Evolutionary conservation across 1,140 invertebrate genomes (phyloP).

Genomic region (Macrostomum lignano): DNA sequence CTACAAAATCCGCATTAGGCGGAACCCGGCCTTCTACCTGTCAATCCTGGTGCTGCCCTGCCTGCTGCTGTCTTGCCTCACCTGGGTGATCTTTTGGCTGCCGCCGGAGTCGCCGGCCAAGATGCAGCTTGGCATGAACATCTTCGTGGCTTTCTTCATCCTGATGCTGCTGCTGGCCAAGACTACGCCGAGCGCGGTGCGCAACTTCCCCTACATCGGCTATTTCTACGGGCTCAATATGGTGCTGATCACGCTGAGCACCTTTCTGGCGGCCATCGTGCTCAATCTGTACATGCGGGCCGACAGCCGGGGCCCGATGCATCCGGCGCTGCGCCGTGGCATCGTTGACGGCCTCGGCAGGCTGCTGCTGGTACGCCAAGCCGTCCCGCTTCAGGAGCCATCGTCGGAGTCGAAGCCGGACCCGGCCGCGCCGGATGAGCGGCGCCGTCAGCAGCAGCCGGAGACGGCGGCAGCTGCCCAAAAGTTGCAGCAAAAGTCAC

Average conservation of each 20-base stretch:
- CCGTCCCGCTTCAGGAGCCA: too few relatives aligned
- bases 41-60: conserved; percentile 8
- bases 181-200: conserved; percentile 7
- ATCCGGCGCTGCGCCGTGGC: too few relatives aligned
- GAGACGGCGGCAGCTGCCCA: too few relatives aligned
- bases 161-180: conserved; percentile 20
- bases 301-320: too few relatives aligned
- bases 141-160: conserved; percentile 6
- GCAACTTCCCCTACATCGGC: conserved; percentile 7
- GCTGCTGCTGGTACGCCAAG: too few relatives aligned
- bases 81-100: conserved; percentile 9
- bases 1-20: conserved; percentile 3
- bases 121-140: conserved; percentile 7
- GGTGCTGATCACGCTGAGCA: conserved; percentile 12
- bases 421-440: too few relatives aligned
- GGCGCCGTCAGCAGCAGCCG: too few relatives aligned
- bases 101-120: conserved; percentile 9
- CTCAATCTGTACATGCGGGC: conserved; percentile 9
- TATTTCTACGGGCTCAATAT: conserved; percentile 12
- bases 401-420: too few relatives aligned
- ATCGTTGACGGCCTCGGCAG: too few relatives aligned
- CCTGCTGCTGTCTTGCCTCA: conserved; percentile 8
- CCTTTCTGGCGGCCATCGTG: conserved; percentile 12
- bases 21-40: conserved; percentile 7
- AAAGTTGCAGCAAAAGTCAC: too few relatives aligned